Percentiles rank a stretch among this genome's conserved stretches.
phyloP scores from a whole-genome alignment of 2,888 invertebrate genomes.

The Loripinus fragilis region DNA sequence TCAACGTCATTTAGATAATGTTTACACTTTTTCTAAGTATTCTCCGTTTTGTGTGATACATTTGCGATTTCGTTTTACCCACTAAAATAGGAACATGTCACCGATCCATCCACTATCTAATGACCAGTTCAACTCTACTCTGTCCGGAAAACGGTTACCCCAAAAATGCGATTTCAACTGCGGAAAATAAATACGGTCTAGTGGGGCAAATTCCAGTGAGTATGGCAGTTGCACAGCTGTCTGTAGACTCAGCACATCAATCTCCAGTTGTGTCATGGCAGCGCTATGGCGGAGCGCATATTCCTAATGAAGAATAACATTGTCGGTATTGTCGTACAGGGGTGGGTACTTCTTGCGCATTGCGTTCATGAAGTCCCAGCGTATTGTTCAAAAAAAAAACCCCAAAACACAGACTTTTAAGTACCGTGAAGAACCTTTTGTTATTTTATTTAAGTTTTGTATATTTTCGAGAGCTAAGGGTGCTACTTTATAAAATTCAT shows the following conservation, averaged over 20 bases:
- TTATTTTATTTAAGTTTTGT: conserved; percentile 9
- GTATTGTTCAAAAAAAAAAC: conserved; percentile 21
- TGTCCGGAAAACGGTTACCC: conserved; percentile 17
- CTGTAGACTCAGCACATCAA: conserved; percentile 14
- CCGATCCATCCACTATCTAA: conserved; percentile 22
- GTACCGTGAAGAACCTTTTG: conserved; percentile 11
- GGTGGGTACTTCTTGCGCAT: conserved; percentile 19
- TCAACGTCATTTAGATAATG: conserved; percentile 9
- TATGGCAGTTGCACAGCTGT: conserved; percentile 20
- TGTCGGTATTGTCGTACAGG: conserved; percentile 19
- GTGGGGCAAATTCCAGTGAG: conserved; percentile 20
- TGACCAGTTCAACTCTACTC: conserved; percentile 16
- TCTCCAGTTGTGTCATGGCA: conserved; percentile 3
- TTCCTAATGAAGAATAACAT: conserved; percentile 21
- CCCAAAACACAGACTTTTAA: conserved; percentile 19
- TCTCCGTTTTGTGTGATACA: conserved; percentile 25
- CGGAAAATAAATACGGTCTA: conserved; percentile 23
- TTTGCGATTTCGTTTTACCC: conserved; percentile 23
- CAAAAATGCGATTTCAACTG: conserved; percentile 17
- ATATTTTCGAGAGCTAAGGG: neutral
- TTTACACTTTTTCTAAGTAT: conserved; percentile 24
- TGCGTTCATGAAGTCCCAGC: conserved; percentile 23
- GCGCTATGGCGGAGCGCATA: conserved; percentile 9
- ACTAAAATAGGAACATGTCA: conserved; percentile 11
- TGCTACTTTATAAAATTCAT: conserved; percentile 6